Percentiles rank a stretch among this genome's conserved stretches.
Evolutionary conservation across 2,113 vertebrate genomes (phyloP).

Genomic region (Sisor rabdophorus): DNA sequence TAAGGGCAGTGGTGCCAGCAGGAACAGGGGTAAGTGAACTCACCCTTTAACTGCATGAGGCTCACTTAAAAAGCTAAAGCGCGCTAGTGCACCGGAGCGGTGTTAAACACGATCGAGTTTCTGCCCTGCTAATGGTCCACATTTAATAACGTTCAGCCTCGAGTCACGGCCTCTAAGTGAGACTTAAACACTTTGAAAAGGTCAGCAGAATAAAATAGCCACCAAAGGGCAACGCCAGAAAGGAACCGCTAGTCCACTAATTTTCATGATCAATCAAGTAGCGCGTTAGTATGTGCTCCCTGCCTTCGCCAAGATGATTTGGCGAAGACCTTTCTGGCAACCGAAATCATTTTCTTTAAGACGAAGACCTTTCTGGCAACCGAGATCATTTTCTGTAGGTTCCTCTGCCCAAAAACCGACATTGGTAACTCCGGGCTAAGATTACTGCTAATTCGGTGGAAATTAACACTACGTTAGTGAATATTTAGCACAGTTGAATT

Average conservation of each 20-base stretch:
- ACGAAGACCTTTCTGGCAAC: neutral
- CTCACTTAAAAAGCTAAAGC: conserved; percentile 4
- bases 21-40: conserved; percentile 31
- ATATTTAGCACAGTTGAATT: neutral
- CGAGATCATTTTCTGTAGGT: conserved; percentile 6
- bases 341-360: too few species aligned
- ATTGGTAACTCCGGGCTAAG: neutral
- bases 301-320: neutral
- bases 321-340: neutral
- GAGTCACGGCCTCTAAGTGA: neutral
- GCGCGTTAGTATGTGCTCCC: conserved; percentile 13
- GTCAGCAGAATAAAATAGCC: conserved; percentile 15
- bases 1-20: conserved; percentile 34
- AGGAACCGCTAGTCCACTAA: conserved; percentile 22
- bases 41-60: conserved; percentile 36
- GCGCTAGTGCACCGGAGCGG: neutral
- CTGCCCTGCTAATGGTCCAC: conserved; percentile 3
- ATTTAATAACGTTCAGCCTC: conserved; percentile 8
- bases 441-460: neutral
- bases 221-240: conserved; percentile 24
- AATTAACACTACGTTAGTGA: neutral
- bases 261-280: conserved; percentile 28
- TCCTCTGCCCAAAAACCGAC: neutral
- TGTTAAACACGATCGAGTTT: neutral
- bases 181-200: conserved; percentile 32